Percentiles rank a stretch among this genome's conserved stretches.
Conservation (phyloP, 1,140 invertebrate species). For the Diorhabda carinulata region DNA sequence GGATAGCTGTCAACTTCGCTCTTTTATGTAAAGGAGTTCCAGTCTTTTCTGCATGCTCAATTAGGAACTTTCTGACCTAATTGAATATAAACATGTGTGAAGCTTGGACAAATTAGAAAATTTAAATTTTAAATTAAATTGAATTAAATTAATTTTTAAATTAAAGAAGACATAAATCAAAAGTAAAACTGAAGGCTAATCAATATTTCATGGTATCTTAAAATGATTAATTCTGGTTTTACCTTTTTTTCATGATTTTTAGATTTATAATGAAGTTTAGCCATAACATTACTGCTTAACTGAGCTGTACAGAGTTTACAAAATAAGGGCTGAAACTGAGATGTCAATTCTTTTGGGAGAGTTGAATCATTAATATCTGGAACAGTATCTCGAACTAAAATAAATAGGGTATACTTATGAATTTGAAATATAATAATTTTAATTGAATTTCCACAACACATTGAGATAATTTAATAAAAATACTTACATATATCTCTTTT, state of each 20-base stretch:
- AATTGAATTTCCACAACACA: background rate
- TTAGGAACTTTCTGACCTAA: constrained; percentile 42
- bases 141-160: background rate
- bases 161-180: background rate
- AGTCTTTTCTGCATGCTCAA: constrained; percentile 40
- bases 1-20: constrained; percentile 22
- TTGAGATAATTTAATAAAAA: background rate
- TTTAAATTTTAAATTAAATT: background rate
- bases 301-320: constrained; percentile 48
- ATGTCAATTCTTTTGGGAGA: constrained; percentile 48
- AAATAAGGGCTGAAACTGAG: constrained; percentile 46
- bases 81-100: too few species aligned
- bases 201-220: background rate
- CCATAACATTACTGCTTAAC: constrained; percentile 46
- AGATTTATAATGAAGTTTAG: constrained; percentile 50
- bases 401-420: background rate
- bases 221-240: background rate
- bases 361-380: constrained; percentile 32
- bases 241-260: constrained; percentile 51
- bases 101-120: background rate
- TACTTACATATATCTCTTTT: constrained; percentile 31
- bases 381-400: constrained; percentile 29
- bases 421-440: background rate
- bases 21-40: constrained; percentile 40
- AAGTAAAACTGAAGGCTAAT: background rate